Evolutionary conservation across 2,797 vertebrate species (phyloP).

Genomic region (Alosa sapidissima): DNA sequence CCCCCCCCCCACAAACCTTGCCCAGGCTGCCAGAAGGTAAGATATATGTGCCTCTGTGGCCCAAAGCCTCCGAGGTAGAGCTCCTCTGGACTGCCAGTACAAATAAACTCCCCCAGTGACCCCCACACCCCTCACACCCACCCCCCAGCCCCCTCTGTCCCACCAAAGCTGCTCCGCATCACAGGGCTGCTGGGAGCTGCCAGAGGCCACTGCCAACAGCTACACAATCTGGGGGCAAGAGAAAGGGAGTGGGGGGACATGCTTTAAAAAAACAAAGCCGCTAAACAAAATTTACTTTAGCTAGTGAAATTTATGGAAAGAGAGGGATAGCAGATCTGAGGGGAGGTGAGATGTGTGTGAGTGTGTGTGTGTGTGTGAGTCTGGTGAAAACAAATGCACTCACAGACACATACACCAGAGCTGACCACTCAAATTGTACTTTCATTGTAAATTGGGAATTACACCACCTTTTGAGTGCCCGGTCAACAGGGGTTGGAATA

Average conservation of each 20-base stretch:
- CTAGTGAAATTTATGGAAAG: neutral
- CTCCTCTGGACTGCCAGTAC: slow-evolving; percentile 66
- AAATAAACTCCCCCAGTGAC: slow-evolving; percentile 63
- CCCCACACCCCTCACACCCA: slow-evolving; percentile 25
- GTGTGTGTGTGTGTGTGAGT: neutral
- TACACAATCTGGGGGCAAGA: slow-evolving; percentile 54
- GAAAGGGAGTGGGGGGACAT: neutral
- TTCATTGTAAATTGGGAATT: too few species aligned
- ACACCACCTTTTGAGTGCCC: too few species aligned
- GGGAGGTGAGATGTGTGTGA: neutral
- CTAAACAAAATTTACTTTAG: slow-evolving; percentile 41
- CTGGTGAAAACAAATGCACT: neutral
- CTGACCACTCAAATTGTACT: too few species aligned
- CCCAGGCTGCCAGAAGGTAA: slow-evolving; percentile 65
- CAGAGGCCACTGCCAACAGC: slow-evolving; percentile 69
- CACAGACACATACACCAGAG: neutral
- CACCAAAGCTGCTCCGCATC: slow-evolving; percentile 57
- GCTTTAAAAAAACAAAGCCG: slow-evolving; percentile 30
- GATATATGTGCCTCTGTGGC: slow-evolving; percentile 65
- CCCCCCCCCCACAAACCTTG: slow-evolving; percentile 31
- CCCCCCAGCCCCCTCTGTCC: slow-evolving; percentile 32
- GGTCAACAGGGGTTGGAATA: too few species aligned
- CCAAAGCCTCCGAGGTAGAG: slow-evolving; percentile 66
- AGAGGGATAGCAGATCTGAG: neutral
- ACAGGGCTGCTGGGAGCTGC: slow-evolving; percentile 57